Base-by-base conservation (phyloP, 2,797 vertebrate genomes). In the Choloepus didactylus region DNA sequence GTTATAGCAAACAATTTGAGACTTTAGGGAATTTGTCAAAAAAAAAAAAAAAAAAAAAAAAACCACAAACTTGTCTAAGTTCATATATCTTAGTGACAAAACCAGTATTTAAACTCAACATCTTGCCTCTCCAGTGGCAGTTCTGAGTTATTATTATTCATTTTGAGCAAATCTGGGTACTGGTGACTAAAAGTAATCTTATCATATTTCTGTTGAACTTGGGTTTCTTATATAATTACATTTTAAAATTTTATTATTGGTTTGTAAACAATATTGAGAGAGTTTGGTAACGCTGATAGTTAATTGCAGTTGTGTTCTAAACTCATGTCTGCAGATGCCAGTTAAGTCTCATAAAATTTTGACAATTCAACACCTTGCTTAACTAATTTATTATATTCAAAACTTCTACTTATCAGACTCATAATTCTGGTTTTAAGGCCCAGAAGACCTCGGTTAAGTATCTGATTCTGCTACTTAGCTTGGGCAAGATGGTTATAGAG, bases 161-260 rank as follows among this genome's bases (percentile, higher is more conserved):
- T 69, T 69, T 89, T 86, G 23, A 67, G 46, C 31, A 51, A 11
- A 75, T 70, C 29, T 38, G 3, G 54, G 5, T 86, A 49, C 23
- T 59, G 49, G 16, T 83, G 3, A 88, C 12, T 87, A 59, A 75
- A 95, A 86, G 77, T 81, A 77, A 35, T 95, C 79, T 46, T 73
- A 80, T 79, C 91, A 86, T 0, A 86, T 92, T 82, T 95, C 38
- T 95, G 19, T 72, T 62, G 54, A 18, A 49, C 35, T 38, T 89
- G 38, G 19, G 10, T 19, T 89, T 87, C 69, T 83, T 76, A 29
- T 29, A 91, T 93, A 56, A 66, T 87, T 75, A 35, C 7, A 25
- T 72, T 76, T 81, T 60, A 77, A 94, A 9, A 49, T 73, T 94
- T 62, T 87, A 75, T 27, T 93, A 59, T 9, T 84, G 16, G 19